Conservation (phyloP, 1,140 invertebrate species). For the Heliconius hermathena region DNA sequence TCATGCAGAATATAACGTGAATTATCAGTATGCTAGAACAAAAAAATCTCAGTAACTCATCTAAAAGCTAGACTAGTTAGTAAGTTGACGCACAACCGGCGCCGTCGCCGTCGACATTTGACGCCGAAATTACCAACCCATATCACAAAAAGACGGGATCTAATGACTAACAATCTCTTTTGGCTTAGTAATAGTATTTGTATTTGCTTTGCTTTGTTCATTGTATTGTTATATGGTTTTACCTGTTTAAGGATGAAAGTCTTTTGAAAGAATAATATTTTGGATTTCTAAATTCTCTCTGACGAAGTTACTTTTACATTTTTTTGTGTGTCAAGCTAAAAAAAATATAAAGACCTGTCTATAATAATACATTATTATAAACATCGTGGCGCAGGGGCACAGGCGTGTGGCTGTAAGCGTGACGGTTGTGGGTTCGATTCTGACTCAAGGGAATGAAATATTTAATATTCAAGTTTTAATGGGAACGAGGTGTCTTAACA, state of each 20-base stretch:
- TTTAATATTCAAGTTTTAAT: too few species aligned
- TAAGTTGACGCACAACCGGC: slow-evolving; percentile 24
- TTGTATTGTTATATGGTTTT: not conserved
- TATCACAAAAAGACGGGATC: slow-evolving; percentile 14
- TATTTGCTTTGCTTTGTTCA: not conserved
- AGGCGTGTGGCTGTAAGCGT: too few species aligned
- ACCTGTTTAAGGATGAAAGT: not conserved
- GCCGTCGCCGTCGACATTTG: slow-evolving; percentile 7
- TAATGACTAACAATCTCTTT: slow-evolving; percentile 9
- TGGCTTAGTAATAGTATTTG: not conserved
- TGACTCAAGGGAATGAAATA: too few species aligned
- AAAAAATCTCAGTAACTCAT: not conserved
- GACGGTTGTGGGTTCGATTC: too few species aligned
- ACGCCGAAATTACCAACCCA: slow-evolving; percentile 22
- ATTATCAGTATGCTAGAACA: not conserved
- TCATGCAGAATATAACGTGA: too few species aligned
- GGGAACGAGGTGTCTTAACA: too few species aligned
- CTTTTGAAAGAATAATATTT: not conserved
- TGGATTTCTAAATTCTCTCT: too few species aligned
- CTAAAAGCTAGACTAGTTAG: not conserved
- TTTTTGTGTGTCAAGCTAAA: too few species aligned
- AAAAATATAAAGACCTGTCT: too few species aligned
- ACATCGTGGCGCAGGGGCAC: too few species aligned
- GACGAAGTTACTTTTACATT: too few species aligned
- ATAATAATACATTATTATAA: too few species aligned